Conservation (phyloP, 2,113 vertebrate species). For the Pseudorhombus dupliciocellatus region DNA sequence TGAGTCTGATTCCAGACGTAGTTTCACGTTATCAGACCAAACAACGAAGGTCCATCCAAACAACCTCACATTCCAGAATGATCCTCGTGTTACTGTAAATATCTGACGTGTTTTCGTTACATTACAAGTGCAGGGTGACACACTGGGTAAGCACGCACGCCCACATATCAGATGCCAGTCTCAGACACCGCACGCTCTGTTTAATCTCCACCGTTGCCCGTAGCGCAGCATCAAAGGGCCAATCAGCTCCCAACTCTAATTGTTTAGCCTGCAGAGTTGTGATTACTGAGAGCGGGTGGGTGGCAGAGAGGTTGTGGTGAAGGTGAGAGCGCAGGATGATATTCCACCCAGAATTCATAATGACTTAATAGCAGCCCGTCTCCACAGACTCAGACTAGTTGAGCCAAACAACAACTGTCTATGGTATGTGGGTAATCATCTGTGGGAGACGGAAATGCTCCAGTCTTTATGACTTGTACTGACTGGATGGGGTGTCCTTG, state of each 20-base stretch:
- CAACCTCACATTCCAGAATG: not conserved
- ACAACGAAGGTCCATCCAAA: slow-evolving; percentile 5
- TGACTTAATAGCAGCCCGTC: slow-evolving; percentile 63
- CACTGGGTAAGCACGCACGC: not conserved
- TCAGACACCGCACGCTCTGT: slow-evolving; percentile 12
- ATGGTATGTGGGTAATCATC: slow-evolving; percentile 33
- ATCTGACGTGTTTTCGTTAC: not conserved
- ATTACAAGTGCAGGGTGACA: slow-evolving; percentile 7
- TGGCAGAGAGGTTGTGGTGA: slow-evolving; percentile 17
- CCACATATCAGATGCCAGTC: slow-evolving; percentile 16
- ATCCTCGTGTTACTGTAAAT: slow-evolving; percentile 14
- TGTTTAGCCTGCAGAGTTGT: slow-evolving; percentile 35
- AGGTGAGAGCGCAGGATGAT: slow-evolving; percentile 37
- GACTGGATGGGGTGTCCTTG: slow-evolving; percentile 7
- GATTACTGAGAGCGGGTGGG: slow-evolving; percentile 39
- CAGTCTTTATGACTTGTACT: slow-evolving; percentile 31
- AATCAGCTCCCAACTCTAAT: slow-evolving; percentile 38
- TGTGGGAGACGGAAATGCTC: slow-evolving; percentile 32
- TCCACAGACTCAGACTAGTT: slow-evolving; percentile 61
- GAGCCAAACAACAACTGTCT: slow-evolving; percentile 62
- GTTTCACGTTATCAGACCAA: not conserved
- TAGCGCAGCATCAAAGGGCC: slow-evolving; percentile 35
- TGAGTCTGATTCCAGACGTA: slow-evolving; percentile 3
- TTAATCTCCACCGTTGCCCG: slow-evolving; percentile 40
- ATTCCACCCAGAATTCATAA: slow-evolving; percentile 60